Evolutionary conservation across 2,113 vertebrate genomes (phyloP).

Genomic region (Siniperca chuatsi): DNA sequence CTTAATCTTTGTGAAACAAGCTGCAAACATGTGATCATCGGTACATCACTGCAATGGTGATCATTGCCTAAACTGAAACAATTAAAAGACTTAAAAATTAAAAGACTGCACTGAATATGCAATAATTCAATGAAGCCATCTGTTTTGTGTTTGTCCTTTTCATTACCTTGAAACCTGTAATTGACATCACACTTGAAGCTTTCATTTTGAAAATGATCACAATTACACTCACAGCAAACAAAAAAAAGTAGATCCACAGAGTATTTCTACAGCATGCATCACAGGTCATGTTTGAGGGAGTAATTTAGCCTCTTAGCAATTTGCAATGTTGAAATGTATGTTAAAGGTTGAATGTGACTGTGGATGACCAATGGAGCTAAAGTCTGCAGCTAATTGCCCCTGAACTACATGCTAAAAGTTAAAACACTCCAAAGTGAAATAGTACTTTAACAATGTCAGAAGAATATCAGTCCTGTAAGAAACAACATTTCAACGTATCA

Average conservation of each 20-base stretch:
- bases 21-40: slow-evolving; percentile 29
- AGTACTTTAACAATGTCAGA: slow-evolving; percentile 23
- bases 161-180: slow-evolving; percentile 26
- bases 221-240: background rate
- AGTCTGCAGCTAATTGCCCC: background rate
- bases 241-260: background rate
- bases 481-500: slow-evolving; percentile 37
- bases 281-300: background rate
- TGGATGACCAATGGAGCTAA: background rate
- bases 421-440: slow-evolving; percentile 20
- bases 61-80: background rate
- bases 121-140: slow-evolving; percentile 27
- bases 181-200: background rate
- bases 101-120: slow-evolving; percentile 25
- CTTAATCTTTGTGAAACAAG: slow-evolving; percentile 26
- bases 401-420: slow-evolving; percentile 54
- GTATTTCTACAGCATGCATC: background rate
- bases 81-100: slow-evolving; percentile 35
- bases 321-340: background rate
- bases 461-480: slow-evolving; percentile 33
- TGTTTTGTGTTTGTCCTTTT: slow-evolving; percentile 28
- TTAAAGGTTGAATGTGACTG: background rate
- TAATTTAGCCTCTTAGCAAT: background rate
- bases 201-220: background rate
- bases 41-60: background rate